These are phyloP conservation scores for Pipistrellus pygmaeus DNA, from an alignment of 2,797 vertebrate species.

Conservation along the genomic window DNA sequence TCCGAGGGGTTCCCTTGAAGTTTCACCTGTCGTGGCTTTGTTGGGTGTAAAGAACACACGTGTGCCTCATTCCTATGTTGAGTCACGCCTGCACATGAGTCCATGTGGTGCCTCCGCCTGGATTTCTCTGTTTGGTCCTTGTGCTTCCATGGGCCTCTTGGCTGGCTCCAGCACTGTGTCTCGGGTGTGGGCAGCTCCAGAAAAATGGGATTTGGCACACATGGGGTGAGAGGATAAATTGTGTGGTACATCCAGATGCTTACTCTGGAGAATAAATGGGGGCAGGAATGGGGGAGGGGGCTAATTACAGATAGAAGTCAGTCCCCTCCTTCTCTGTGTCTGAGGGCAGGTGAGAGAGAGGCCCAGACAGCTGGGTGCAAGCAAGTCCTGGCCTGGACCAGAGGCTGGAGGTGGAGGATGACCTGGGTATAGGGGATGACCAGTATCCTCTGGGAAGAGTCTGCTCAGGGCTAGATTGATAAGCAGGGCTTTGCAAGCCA, in stretches of 20 bases:
- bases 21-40: neutral
- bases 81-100: neutral
- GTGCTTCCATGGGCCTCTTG: neutral
- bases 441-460: neutral
- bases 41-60: neutral
- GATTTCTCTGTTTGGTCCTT: constrained; percentile 26
- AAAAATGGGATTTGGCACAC: neutral
- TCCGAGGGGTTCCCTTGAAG: neutral
- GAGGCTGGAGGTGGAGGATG: neutral
- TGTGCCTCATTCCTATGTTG: neutral
- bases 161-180: neutral
- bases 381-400: neutral
- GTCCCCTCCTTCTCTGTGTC: neutral
- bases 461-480: neutral
- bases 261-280: neutral
- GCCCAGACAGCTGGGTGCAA: neutral
- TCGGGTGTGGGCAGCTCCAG: neutral
- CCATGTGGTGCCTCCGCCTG: neutral
- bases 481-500: neutral
- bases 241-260: neutral
- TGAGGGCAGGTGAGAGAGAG: neutral
- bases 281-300: too few species aligned
- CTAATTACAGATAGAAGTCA: too few species aligned
- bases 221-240: neutral
- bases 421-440: neutral